Evolutionary conservation across 2,113 vertebrate species (phyloP).

Genomic region (Salvator merianae): DNA sequence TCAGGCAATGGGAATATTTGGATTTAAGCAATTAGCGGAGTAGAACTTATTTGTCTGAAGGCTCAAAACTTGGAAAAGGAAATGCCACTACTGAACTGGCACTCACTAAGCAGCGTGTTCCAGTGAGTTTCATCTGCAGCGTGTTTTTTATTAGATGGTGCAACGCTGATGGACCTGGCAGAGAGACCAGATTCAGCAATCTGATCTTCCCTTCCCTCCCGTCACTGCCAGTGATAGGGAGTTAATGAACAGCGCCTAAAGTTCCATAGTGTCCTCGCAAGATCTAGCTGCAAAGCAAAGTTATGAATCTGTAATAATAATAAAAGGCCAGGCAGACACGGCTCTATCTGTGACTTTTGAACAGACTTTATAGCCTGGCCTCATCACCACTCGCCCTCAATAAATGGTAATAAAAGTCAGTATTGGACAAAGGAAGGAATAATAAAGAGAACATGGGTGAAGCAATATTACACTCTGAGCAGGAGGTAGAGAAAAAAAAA

Average conservation of each 20-base stretch:
- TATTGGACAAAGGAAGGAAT: background rate
- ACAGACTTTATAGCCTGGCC: constrained; percentile 26
- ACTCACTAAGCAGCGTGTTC: background rate
- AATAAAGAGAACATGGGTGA: background rate
- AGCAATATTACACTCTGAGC: no score
- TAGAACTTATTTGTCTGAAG: no score
- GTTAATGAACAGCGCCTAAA: background rate
- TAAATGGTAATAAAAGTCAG: background rate
- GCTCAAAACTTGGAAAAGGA: background rate
- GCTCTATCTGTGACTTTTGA: constrained; percentile 43
- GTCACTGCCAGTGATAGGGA: background rate
- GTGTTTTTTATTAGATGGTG: background rate
- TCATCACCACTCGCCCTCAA: constrained; percentile 18
- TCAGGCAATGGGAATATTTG: no score
- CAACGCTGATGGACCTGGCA: fast-evolving
- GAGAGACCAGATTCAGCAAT: background rate
- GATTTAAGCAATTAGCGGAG: no score
- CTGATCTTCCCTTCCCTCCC: background rate
- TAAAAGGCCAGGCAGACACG: constrained; percentile 12
- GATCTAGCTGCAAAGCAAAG: background rate
- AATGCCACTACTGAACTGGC: background rate
- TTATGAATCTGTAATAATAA: background rate
- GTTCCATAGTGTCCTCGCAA: background rate
- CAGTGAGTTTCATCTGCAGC: constrained; percentile 15
- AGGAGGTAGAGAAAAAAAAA: background rate